Conservation (phyloP, 2,797 vertebrate species). For the Masticophis lateralis region DNA sequence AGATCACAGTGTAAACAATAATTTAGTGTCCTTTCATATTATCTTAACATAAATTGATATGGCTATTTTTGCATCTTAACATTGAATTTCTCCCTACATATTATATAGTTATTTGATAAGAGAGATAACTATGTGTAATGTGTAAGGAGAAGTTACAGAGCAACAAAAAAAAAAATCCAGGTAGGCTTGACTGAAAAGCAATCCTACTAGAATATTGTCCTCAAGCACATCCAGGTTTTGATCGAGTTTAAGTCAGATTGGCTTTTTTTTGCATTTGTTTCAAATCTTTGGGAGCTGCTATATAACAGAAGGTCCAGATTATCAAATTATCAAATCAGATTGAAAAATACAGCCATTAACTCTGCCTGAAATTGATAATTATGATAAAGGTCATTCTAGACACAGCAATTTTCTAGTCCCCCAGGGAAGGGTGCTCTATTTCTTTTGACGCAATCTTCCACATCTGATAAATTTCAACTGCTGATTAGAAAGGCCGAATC, state of each 20-base stretch:
- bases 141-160: not conserved
- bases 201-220: not conserved
- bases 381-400: conserved; percentile 2
- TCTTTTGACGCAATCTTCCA: not conserved
- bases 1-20: not conserved
- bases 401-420: not conserved
- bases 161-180: not conserved
- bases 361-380: not conserved
- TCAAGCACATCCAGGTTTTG: not conserved
- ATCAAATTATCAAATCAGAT: not conserved
- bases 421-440: conserved; percentile 6
- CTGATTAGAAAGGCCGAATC: not conserved
- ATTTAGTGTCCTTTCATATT: not conserved
- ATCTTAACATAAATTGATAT: not conserved
- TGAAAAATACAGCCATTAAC: not conserved
- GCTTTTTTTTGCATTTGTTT: not conserved
- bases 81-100: not conserved
- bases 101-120: not conserved
- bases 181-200: not conserved
- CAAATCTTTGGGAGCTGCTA: not conserved
- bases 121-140: too few species aligned
- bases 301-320: not conserved
- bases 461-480: not conserved
- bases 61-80: not conserved
- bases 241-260: not conserved